phyloP scores from a whole-genome alignment of 2,797 vertebrate genomes.

The Thalassophryne amazonica region DNA sequence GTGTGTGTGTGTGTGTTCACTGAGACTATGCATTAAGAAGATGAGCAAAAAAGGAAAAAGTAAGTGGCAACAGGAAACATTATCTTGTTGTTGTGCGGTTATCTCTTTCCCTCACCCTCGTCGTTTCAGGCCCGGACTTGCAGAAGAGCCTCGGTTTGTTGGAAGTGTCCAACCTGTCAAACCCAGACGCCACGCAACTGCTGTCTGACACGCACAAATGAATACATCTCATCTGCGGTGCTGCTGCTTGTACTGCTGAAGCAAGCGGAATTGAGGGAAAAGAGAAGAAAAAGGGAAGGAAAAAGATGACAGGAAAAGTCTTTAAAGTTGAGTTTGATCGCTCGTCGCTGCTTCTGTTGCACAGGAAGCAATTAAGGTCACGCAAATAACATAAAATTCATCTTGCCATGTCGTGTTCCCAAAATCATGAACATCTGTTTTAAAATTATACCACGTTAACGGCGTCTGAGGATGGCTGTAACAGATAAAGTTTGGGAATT shows the following conservation, averaged over 20 bases:
- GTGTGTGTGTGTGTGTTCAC: slow-evolving; percentile 3
- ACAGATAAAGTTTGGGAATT: no score
- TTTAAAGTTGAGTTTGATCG: no score
- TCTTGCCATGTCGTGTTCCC: no score
- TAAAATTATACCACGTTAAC: no score
- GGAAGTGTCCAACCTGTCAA: slow-evolving; percentile 63
- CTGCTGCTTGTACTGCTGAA: slow-evolving; percentile 30
- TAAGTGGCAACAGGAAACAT: slow-evolving; percentile 21
- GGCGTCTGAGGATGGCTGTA: no score
- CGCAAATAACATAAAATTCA: no score
- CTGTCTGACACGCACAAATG: slow-evolving; percentile 72
- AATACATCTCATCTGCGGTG: slow-evolving; percentile 64
- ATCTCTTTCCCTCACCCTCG: not conserved
- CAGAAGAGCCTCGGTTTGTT: slow-evolving; percentile 58
- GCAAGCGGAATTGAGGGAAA: slow-evolving; percentile 29
- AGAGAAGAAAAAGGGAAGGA: slow-evolving; percentile 9
- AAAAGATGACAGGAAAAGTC: not conserved
- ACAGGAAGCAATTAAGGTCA: no score
- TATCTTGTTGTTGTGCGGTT: slow-evolving; percentile 21
- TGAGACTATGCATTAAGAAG: not conserved
- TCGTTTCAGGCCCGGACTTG: slow-evolving; percentile 28
- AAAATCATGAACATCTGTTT: no score
- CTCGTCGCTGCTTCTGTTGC: no score
- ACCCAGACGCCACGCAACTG: slow-evolving; percentile 45
- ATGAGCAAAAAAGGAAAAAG: slow-evolving; percentile 6